These are phyloP conservation scores for Hipparchia sbordonii DNA, from an alignment of 2,888 invertebrate genomes.

Conservation along the genomic window DNA sequence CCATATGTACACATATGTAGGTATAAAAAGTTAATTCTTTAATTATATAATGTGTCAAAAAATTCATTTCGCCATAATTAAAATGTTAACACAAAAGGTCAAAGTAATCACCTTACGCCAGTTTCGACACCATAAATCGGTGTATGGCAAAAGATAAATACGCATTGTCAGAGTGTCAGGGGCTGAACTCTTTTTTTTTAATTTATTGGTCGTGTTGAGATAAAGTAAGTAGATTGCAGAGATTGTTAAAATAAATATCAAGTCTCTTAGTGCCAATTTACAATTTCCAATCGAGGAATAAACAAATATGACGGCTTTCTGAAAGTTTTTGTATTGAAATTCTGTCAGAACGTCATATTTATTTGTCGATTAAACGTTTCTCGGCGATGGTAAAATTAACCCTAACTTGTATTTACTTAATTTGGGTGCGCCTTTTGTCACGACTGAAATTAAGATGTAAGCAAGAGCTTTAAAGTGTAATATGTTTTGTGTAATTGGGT, in stretches of 20 bases:
- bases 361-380: no score
- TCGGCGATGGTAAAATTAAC: no score
- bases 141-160: constrained; percentile 13
- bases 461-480: constrained; percentile 34
- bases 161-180: constrained; percentile 16
- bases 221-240: background rate
- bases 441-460: no score
- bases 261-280: no score
- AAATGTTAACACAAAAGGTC: constrained; percentile 24
- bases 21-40: background rate
- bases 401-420: background rate
- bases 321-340: no score
- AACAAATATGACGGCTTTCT: no score
- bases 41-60: constrained; percentile 5
- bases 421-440: no score
- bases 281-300: no score
- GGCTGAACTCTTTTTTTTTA: constrained; percentile 13
- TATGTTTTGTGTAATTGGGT: constrained; percentile 67
- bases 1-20: background rate
- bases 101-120: constrained; percentile 28
- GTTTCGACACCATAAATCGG: constrained; percentile 25
- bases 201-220: constrained; percentile 4
- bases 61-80: constrained; percentile 18
- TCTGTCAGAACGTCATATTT: no score
- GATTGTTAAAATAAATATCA: no score